These are phyloP conservation scores for Echinometra lucunter DNA, from an alignment of 53 echinoderm and acorn worm species.

Conservation along the genomic window DNA sequence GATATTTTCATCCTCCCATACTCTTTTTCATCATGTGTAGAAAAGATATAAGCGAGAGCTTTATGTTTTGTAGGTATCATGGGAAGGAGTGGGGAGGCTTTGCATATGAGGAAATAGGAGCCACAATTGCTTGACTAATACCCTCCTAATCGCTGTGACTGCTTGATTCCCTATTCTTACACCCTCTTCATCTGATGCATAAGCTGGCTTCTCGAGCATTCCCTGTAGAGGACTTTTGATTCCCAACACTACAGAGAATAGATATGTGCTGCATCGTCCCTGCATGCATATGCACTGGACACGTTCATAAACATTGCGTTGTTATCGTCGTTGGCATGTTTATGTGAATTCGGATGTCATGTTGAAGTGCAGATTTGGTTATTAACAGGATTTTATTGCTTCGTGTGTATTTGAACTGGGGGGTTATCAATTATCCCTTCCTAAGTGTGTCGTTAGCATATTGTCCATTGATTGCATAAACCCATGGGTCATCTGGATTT, in stretches of 20 bases:
- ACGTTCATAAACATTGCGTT: neutral
- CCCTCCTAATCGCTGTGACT: neutral
- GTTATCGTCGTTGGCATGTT: neutral
- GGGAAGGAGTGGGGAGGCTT: neutral
- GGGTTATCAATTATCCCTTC: neutral
- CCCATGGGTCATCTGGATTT: neutral
- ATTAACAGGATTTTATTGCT: slow-evolving; percentile 1
- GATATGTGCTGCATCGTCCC: neutral
- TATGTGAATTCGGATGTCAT: slow-evolving; percentile 15
- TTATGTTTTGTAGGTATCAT: neutral
- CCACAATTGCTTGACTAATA: neutral
- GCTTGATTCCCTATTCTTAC: neutral
- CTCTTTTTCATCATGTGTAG: neutral
- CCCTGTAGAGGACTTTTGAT: neutral
- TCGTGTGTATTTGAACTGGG: neutral
- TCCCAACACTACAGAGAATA: neutral
- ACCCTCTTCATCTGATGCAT: neutral
- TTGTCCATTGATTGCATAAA: neutral
- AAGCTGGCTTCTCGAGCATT: neutral
- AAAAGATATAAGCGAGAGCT: neutral
- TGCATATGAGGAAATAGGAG: neutral
- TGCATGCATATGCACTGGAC: neutral
- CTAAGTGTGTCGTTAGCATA: neutral
- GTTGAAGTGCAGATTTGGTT: neutral
- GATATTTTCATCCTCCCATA: neutral